Evolutionary conservation across 1,140 invertebrate species (phyloP), one percentile per base, ranked within the genome.

Genomic region (Achroia grisella): DNA sequence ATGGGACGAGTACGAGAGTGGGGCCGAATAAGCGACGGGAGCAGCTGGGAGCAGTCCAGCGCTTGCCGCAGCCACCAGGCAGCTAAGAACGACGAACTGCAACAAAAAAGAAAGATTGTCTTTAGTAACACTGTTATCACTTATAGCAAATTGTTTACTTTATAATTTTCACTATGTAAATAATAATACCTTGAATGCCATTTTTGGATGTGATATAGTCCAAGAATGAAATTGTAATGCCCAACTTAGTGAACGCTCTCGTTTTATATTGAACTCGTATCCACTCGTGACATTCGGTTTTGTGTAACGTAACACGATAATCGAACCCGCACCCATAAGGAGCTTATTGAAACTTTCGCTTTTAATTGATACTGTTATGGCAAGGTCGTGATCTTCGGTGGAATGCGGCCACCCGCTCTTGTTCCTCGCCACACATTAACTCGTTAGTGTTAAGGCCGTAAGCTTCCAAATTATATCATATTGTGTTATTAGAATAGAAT

Each of bases 311-410:
- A 63, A 65, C 32, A 33, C 43, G 52, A 55, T 62, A 66, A 66
- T 55, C 51, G 62, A 62, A 56, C 54, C 47, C 53, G 41, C 52
- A 48, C 35, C 34, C 49, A 56, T 34, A 49, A 54, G 40, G 42
- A 74, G 62, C 55, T 61, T 68, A 59, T 71, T 53, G 47, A 48
- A 49, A 69, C 74, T 75, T 74, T 74, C 68, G 56, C 62, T 75
- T 73, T 73, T 59, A 68, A 73, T 65, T 61, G 48, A 56, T 44
- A 39, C 29, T 31, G 36, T 33, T 52, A 53, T 61, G 44, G 41
- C 62, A 71, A 74, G 71, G 74, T 69, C 63, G 46, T 50, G 51
- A 52, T 56, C 55, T 46, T 59, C 53, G 46, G 13, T 14, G 50
- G 55, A 57, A 64, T 62, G 57, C 46, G 48, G 49, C 47, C 61